Base-by-base conservation (phyloP, 2,888 invertebrate species). In the Eudasyphora cyanicolor region DNA sequence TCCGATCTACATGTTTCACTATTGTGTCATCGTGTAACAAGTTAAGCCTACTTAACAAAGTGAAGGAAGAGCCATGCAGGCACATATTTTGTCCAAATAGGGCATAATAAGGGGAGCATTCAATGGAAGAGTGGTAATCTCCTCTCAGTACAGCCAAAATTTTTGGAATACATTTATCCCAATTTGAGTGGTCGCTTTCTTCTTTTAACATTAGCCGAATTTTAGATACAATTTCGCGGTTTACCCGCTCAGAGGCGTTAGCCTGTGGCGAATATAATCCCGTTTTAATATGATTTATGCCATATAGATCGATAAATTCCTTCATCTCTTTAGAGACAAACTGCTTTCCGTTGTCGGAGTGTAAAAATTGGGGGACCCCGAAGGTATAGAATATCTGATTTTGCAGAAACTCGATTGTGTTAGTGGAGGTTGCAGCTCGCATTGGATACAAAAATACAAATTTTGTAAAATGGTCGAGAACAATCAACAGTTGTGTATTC, bases 161-260 rank as follows among this genome's bases (percentile, higher is more conserved):
- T 8, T 69, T 42, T 14, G 42, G 69, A 6, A 69, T 69, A 8
- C 10, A 73, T 60, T 54, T 60, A 38, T 73, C 74, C 60, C 74
- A 74, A 42, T 60, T 38, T 3, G 32, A 17, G 12, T 71, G 74
- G 14, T 57, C 24, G 7, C 21, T 38, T 5, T 60, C n/a, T 10
- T 42, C 27, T 60, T 27, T 24, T 2, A 74, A 24, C 32, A 74
- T 42, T 17, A 42, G 6, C 60, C 74, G 38, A 8, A 74, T 42
- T 57, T 60, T 74, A 1, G 60, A 27, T 7, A 76, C 10, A 6
- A 76, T 64, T 6, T 76, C 62, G n/a, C 79, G 12, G 62, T 84
- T 81, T 5, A 54, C 84, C 14, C 81, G 51, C 29, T 84, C 83
- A 2, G 74, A 74, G 12, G 79, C 77, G 21, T 83, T 83, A 0